A percentile compares a stretch with the other conserved stretches of the same genome.
phyloP scores from a whole-genome alignment of 2,888 invertebrate species.

The Serripes groenlandicus region DNA sequence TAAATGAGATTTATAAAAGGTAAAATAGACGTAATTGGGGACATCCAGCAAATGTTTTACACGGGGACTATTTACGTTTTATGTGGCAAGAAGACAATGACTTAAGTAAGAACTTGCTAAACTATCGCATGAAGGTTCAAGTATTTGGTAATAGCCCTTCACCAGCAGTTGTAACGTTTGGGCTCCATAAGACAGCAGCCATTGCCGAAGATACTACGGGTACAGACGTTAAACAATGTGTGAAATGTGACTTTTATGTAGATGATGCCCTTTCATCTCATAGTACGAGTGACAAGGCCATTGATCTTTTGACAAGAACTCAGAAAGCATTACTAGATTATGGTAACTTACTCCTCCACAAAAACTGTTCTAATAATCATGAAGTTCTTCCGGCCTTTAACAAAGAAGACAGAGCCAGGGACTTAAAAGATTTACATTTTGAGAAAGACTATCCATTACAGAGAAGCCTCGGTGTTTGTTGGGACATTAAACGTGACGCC shows the following conservation, averaged over 20 bases:
- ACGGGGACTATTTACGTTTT: slow-evolving; percentile 64
- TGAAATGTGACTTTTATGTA: slow-evolving; percentile 62
- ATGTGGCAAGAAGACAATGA: slow-evolving; percentile 65
- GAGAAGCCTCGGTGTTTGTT: slow-evolving; percentile 25
- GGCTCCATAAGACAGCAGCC: slow-evolving; percentile 40
- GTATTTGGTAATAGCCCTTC: no score
- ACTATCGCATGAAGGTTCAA: no score
- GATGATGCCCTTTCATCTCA: slow-evolving; percentile 65
- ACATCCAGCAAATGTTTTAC: slow-evolving; percentile 67
- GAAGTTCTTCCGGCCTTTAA: no score
- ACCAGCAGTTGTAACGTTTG: slow-evolving; percentile 61
- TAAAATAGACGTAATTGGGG: slow-evolving; percentile 50
- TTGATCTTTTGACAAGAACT: no score
- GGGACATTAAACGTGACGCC: slow-evolving; percentile 56
- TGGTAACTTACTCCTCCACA: no score
- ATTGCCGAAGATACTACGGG: no score
- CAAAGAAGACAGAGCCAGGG: slow-evolving; percentile 53
- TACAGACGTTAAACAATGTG: slow-evolving; percentile 47
- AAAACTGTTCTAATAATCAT: no score
- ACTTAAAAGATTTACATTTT: slow-evolving; percentile 64
- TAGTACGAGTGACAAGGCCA: no score
- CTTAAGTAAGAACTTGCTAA: slow-evolving; percentile 39
- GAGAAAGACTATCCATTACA: slow-evolving; percentile 42
- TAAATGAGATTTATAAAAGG: slow-evolving; percentile 51
- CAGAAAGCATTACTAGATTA: slow-evolving; percentile 40